Evolutionary conservation across 2,797 vertebrate species (phyloP).

Genomic region (Catostomus latipinnis): DNA sequence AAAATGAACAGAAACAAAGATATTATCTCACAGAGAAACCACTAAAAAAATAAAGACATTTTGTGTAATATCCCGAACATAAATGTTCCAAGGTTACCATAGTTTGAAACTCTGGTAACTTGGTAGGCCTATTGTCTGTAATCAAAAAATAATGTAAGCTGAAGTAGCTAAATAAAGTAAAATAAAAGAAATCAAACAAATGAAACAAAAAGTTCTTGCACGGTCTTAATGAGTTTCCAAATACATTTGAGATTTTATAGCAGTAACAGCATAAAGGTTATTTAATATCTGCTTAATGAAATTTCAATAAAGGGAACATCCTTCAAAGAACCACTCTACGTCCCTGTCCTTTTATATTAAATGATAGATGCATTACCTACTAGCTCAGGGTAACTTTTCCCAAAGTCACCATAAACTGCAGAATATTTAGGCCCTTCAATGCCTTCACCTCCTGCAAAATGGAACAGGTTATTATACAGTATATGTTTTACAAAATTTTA

Average conservation of each 20-base stretch:
- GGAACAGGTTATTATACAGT: background rate
- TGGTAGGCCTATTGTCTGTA: no score
- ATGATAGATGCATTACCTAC: slow-evolving; percentile 63
- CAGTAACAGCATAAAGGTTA: no score
- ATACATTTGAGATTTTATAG: no score
- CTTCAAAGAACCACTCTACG: background rate
- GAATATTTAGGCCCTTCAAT: slow-evolving; percentile 66
- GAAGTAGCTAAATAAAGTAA: no score
- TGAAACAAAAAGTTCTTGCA: no score
- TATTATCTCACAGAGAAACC: background rate
- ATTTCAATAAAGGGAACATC: background rate
- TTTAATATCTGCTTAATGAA: no score
- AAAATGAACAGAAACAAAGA: slow-evolving; percentile 26
- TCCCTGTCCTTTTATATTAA: background rate
- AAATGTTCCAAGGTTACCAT: background rate
- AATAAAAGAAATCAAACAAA: no score
- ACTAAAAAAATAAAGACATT: background rate
- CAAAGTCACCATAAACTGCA: slow-evolving; percentile 65
- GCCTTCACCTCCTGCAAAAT: slow-evolving; percentile 61
- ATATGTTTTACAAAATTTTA: background rate
- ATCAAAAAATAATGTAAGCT: no score
- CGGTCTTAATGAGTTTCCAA: no score
- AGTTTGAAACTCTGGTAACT: no score
- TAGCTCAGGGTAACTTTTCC: slow-evolving; percentile 70
- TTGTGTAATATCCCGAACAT: background rate